These are phyloP conservation scores for Hyposoter didymator DNA, from an alignment of 2,888 invertebrate species.

Conservation along the genomic window DNA sequence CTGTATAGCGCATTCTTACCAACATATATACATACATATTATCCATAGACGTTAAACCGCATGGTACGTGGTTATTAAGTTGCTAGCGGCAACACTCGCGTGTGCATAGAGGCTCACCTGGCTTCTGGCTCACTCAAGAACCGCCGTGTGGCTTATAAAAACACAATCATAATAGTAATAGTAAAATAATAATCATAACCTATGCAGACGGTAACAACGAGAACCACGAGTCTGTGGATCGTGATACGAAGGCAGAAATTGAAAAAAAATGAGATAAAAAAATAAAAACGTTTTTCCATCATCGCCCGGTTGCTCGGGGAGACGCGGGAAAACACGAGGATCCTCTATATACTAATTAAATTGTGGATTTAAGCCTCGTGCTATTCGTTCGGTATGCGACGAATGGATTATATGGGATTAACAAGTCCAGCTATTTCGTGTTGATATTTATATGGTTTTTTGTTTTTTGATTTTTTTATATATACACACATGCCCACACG, in stretches of 20 bases:
- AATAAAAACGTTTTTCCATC: slow-evolving; percentile 6
- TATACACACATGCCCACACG: slow-evolving; percentile 44
- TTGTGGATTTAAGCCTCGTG: slow-evolving; percentile 13
- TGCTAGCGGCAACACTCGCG: slow-evolving; percentile 65
- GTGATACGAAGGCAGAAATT: background rate
- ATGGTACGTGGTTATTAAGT: slow-evolving; percentile 68
- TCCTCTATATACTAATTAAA: slow-evolving; percentile 34
- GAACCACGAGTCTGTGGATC: slow-evolving; percentile 5
- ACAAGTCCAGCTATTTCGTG: slow-evolving; percentile 29
- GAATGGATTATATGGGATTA: background rate
- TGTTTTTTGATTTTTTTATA: background rate
- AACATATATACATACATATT: slow-evolving; percentile 17
- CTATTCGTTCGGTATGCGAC: slow-evolving; percentile 1
- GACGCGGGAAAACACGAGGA: background rate
- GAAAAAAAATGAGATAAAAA: background rate
- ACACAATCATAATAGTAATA: slow-evolving; percentile 47
- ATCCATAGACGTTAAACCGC: slow-evolving; percentile 47
- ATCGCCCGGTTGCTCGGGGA: background rate
- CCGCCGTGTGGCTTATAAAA: slow-evolving; percentile 50
- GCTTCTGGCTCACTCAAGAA: slow-evolving; percentile 57
- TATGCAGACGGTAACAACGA: slow-evolving; percentile 21
- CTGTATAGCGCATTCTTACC: slow-evolving; percentile 66
- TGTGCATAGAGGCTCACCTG: slow-evolving; percentile 61
- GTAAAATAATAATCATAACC: slow-evolving; percentile 24
- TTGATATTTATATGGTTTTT: background rate